Percentiles rank a stretch among this genome's conserved stretches.
phyloP scores from a whole-genome alignment of 2,113 vertebrate genomes.

The Saimiri boliviensis region DNA sequence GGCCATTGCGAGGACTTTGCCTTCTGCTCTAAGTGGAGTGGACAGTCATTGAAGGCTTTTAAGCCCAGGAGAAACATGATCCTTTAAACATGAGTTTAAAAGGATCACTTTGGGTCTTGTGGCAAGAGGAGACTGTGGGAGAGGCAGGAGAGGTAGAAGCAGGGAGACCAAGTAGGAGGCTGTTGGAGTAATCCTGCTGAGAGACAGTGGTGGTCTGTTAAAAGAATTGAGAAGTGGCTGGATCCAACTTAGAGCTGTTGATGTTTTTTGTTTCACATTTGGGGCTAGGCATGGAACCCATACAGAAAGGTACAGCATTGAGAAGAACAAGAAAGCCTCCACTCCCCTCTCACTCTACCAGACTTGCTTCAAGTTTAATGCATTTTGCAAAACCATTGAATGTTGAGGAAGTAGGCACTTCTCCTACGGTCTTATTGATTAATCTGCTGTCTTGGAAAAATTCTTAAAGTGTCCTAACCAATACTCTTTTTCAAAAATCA shows the following conservation, averaged over 20 bases:
- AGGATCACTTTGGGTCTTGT: not conserved
- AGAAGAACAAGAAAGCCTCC: not conserved
- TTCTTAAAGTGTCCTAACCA: not conserved
- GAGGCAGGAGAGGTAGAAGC: not conserved
- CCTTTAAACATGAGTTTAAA: too few relatives aligned
- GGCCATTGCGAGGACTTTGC: not conserved
- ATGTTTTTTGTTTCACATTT: not conserved
- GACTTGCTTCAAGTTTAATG: not conserved
- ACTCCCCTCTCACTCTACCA: not conserved
- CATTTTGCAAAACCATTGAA: not conserved
- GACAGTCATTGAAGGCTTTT: not conserved
- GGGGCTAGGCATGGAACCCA: not conserved
- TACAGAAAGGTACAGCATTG: not conserved
- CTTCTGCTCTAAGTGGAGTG: not conserved
- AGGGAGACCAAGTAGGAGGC: not conserved
- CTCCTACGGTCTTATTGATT: not conserved
- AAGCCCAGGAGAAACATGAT: not conserved
- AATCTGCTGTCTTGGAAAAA: not conserved
- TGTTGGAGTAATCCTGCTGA: not conserved
- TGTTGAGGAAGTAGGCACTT: not conserved
- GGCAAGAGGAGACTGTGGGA: not conserved
- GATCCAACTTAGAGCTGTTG: not conserved
- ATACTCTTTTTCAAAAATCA: not conserved
- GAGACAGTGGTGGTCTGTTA: not conserved
- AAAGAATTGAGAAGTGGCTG: not conserved